Base-by-base conservation (phyloP, 1,140 invertebrate genomes). In the Drosophila carrolli region DNA sequence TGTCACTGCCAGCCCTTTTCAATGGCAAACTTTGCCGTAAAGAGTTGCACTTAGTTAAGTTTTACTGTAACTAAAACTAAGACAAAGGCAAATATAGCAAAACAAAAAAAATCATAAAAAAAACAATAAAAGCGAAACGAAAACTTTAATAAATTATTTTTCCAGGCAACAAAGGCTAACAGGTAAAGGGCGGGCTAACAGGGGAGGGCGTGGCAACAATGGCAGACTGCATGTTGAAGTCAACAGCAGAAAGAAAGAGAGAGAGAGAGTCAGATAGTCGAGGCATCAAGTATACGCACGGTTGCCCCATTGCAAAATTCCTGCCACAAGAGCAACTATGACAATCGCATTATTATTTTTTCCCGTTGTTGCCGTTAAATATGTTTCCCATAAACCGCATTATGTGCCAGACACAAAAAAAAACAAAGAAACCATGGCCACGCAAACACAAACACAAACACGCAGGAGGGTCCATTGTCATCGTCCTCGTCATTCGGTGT, bases 81-180 rank as follows among this genome's bases (percentile, higher is more conserved):
- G 59, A 57, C 50, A 46, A 71, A 71, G 46, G 60, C 37, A 47
- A 9, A 50, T 47, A 27, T 16, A n/a, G 16, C n/a, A 16, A 27
- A 37, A 8, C 16, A 44, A 29, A 9, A 19, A 50, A 6, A 14
- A 23, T 23, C 14, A 11, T 11, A 32, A 41, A 16, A 19, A 29
- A 16, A 35, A 27, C 13, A 32, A 51, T 8, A 51, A 51, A 46
- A 56, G 32, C 51, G 44, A 55, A 54, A 65, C 19, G 63, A 56
- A 75, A 73, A 75, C 73, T 75, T 75, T 66, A 65, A 75, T 75
- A 66, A 75, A 75, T 75, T 75, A 75, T 75, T 75, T 75, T 74
- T 75, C 5, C 29, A 37, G 50, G 38, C 27, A 75, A 48, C 59
- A 73, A 75, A 51, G 16, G 44, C 40, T 53, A 73, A 51, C 71